Base-by-base conservation (phyloP, 2,797 vertebrate species). In the Falco columbarius region DNA sequence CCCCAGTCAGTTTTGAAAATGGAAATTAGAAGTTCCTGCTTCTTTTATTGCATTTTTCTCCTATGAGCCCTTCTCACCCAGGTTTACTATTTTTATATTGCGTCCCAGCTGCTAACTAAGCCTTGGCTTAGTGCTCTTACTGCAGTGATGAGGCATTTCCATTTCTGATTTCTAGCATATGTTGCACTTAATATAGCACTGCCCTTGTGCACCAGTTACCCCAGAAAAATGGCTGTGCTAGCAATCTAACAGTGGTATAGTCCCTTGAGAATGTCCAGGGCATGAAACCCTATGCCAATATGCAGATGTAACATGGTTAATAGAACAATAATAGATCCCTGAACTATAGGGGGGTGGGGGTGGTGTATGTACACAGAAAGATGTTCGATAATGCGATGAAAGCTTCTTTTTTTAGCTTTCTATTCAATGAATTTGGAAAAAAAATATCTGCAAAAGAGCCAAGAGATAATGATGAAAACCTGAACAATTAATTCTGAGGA, bases 101-200 rank as follows among this genome's bases (percentile, higher is more conserved):
- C 59, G 67, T 94, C 87, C 82, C 95, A 97, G 97, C 97, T 98
- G 96, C 93, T 95, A 97, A 95, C 66, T 94, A 92, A 95, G 93
- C 63, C 86, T 97, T 96, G 96, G 96, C 95, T 91, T 96, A 94
- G n/a, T 70, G 79, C 73, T 96, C 77, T 92, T 70, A 66, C 82
- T 94, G 90, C 90, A 90, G 29, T 95, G 94, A 95, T 90, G 85
- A 95, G 81, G 79, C 76, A 90, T 94, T 95, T 95, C 97, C 96
- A 92, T 91, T 95, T 95, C 92, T 94, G 93, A 97, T 96, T 97
- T 95, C 81, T 67, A 95, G 93, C 93, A 95, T 96, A 90, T 97
- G 93, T 92, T 94, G 62, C 81, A 84, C 92, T 95, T 93, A 93
- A 95, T 97, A 95, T 95, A 97, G 95, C 63, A 72, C 68, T 95